These are phyloP conservation scores for Eriosoma lanigerum DNA, from an alignment of 1,140 invertebrate species.

Conservation along the genomic window DNA sequence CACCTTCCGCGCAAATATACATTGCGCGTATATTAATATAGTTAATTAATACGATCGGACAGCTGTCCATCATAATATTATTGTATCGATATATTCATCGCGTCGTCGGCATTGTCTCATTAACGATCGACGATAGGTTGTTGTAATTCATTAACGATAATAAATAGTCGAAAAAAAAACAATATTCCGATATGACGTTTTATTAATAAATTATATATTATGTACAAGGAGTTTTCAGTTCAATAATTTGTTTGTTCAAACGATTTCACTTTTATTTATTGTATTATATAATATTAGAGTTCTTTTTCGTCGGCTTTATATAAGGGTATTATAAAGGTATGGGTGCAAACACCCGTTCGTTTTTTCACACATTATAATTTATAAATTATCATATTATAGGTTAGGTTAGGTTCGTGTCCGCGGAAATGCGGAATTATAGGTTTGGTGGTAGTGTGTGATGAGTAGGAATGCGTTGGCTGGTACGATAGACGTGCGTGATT, in stretches of 20 bases:
- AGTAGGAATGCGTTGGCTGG: too few relatives aligned
- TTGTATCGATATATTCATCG: conserved; percentile 16
- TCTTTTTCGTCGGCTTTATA: not conserved
- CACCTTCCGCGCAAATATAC: not conserved
- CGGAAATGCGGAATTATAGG: too few relatives aligned
- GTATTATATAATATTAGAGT: not conserved
- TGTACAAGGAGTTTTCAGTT: not conserved
- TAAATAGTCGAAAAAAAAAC: not conserved
- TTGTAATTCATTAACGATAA: conserved; percentile 33
- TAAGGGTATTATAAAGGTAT: too few relatives aligned
- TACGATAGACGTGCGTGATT: too few relatives aligned
- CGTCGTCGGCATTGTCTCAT: conserved; percentile 41
- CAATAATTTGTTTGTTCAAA: conserved; percentile 19
- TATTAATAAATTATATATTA: conserved; percentile 41
- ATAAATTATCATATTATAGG: too few relatives aligned
- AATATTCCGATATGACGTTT: conserved; percentile 27
- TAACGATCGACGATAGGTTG: conserved; percentile 17
- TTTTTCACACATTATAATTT: too few relatives aligned
- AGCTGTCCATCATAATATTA: conserved; percentile 22
- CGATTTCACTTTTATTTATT: not conserved
- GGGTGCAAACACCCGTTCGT: not conserved
- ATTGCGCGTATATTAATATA: not conserved
- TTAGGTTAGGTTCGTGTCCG: too few relatives aligned
- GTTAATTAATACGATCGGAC: conserved; percentile 45
- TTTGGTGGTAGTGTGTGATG: too few relatives aligned